Conservation (phyloP, 2,113 vertebrate genomes). For the Motacilla alba region DNA sequence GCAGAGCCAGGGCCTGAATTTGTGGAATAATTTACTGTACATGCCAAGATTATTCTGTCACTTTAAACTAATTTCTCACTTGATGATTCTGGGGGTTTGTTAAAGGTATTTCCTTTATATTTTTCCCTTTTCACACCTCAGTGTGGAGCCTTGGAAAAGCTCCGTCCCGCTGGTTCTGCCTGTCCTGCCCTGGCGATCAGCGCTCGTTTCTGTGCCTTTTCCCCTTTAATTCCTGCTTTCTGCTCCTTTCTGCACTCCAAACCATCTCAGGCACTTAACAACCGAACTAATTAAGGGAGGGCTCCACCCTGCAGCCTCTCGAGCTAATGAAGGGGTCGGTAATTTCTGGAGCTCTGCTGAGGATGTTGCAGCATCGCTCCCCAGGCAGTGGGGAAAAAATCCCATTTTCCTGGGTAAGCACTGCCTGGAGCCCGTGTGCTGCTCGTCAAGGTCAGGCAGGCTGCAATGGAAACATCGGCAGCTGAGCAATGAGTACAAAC, state of each 20-base stretch:
- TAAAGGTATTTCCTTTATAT: fast-evolving
- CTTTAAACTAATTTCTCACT: neutral
- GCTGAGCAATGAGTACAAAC: neutral
- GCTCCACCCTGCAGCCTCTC: neutral
- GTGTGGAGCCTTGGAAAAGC: neutral
- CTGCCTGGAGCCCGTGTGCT: neutral
- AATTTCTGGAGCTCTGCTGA: neutral
- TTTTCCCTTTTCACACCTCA: neutral
- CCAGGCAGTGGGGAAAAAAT: neutral
- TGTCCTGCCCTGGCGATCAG: neutral
- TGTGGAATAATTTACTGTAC: neutral
- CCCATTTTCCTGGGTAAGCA: neutral
- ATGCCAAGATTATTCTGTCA: fast-evolving
- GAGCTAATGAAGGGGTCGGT: neutral
- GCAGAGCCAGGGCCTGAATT: neutral
- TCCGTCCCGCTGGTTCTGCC: neutral
- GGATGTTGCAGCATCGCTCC: neutral
- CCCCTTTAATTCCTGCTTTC: neutral
- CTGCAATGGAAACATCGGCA: neutral
- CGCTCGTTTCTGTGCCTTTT: neutral
- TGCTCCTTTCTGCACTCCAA: neutral
- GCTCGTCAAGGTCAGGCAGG: neutral
- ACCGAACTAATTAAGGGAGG: neutral
- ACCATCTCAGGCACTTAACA: neutral
- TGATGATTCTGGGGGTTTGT: neutral